Base-by-base conservation (phyloP, 2,113 vertebrate genomes). In the Mus spicilegus region DNA sequence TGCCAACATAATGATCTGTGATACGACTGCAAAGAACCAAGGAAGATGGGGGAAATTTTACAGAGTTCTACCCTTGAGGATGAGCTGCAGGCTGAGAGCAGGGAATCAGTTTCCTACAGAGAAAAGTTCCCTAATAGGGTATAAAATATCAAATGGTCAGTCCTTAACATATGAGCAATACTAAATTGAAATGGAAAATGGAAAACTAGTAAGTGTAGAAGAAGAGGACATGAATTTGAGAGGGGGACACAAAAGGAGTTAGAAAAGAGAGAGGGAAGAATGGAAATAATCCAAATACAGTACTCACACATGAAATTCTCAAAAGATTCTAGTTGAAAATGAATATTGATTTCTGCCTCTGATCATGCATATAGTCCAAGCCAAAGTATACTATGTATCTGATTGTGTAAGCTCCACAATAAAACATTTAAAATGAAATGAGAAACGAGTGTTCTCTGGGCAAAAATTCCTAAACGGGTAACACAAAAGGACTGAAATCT, bases 361-460 rank as follows among this genome's bases (percentile, higher is more conserved):
- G 8, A 51, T 16, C 61, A 75, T 49, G 10, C 2, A 42, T 20
- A 63, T 73, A 81, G 89, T 51, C 16, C 33, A 77, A 56, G 9
- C 92, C 11, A n/a, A 93, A 54, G 22, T 69, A 73, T 65, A 67
- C 9, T 91, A 22, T 65, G 13, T 4, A 65, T 42, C 6, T 91
- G 90, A 91, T 58, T 88, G 9, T 87, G 73, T 92, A 88, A 4
- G 22, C 36, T 72, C 93, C 96, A 75, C 22, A 65, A 14, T 73
- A 81, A n/a, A 78, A 19, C 54, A 26, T 85, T 46, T 69, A 90
- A 63, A 89, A 89, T 49, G 51, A 90, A 95, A 69, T 54, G 28
- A 70, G 20, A 88, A 19, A n/a, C 54, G 26, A 77, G 69, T 87
- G 9, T 51, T 92, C 84, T 58, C n/a, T 28, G 10, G 70, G 36